Evolutionary conservation across 2,888 invertebrate genomes (phyloP).

Genomic region (Thymelicus lineola): DNA sequence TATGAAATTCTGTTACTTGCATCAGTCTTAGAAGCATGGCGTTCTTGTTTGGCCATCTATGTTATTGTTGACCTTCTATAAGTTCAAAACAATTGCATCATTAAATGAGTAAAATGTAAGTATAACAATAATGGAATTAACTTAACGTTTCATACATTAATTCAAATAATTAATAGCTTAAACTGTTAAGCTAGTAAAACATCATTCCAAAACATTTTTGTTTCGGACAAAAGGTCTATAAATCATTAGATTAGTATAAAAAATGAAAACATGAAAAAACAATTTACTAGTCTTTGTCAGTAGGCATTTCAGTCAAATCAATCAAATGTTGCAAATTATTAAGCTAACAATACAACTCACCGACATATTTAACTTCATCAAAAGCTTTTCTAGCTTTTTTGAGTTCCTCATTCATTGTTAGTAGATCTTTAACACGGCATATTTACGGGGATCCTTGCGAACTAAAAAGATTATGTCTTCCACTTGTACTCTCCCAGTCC

Average conservation of each 20-base stretch:
- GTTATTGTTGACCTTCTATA: conserved; percentile 83
- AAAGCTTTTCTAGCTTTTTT: conserved; percentile 99
- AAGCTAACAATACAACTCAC: conserved; percentile 74
- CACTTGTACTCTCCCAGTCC: conserved; percentile 98
- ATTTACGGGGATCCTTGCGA: conserved; percentile 97
- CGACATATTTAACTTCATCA: conserved; percentile 99
- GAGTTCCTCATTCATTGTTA: conserved; percentile 99
- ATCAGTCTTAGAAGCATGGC: conserved; percentile 79
- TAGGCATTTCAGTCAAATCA: conserved; percentile 1
- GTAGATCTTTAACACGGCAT: conserved; percentile 98
- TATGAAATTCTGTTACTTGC: conserved; percentile 78
- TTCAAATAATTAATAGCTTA: neutral
- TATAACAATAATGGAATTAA: no score
- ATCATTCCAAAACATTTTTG: neutral
- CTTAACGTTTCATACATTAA: no score
- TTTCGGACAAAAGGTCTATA: neutral
- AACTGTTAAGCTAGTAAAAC: neutral
- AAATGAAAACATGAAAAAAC: neutral
- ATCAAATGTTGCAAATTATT: neutral
- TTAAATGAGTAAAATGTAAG: neutral
- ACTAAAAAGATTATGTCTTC: conserved; percentile 99
- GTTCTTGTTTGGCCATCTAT: conserved; percentile 65
- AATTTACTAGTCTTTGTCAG: conserved; percentile 1
- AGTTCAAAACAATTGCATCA: conserved; percentile 60
- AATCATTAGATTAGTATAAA: neutral